Evolutionary conservation across 2,113 vertebrate species (phyloP), one percentile per base, ranked within the genome.

Genomic region (Scomber scombrus): DNA sequence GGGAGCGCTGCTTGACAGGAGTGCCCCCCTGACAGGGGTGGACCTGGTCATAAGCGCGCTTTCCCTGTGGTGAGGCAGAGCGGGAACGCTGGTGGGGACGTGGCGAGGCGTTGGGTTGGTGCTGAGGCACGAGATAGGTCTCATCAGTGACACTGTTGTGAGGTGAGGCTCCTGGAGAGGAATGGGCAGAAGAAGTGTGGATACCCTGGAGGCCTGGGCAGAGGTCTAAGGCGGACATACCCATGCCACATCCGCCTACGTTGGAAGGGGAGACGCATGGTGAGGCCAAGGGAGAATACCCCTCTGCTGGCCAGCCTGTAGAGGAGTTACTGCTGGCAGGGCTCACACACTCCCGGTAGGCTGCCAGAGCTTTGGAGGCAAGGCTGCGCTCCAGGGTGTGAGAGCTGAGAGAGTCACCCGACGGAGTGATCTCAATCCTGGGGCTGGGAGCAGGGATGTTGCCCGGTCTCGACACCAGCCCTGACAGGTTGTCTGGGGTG

Each of bases 281-380:
- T 58, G 98, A 99, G 0, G 95, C 95, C 87, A 93, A 95, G 85
- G 97, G 97, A 88, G 97, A 97, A 60, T 55, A 91, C 1, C 87
- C 93, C 82, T 99, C 97, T 51, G 95, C 95, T 82, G 96, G 94
- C 96, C 97, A 99, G 94, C 98, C 98, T 84, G 97, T 95, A 87
- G 98, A 99, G 75, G 97, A 99, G 86, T 96, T 97, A 83, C 97
- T 99, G 92, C 98, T 99, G 89, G 96, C 97, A n/a, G 98, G 98
- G 92, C 98, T 99, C 91, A 97, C 94, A 89, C 97, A 98, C 89
- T 98, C 97, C 92, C 97, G 95, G 95, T 98, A 99, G 82, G 90
- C 86, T 5, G 73, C 82, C 4, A 64, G 82, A 21, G 78, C 87
- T 81, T 93, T 97, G 84, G 96, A 92, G 78, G 94, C 86, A n/a